Evolutionary conservation across 2,113 vertebrate genomes (phyloP), one percentile per base, ranked within the genome.

Genomic region (Malurus melanocephalus): DNA sequence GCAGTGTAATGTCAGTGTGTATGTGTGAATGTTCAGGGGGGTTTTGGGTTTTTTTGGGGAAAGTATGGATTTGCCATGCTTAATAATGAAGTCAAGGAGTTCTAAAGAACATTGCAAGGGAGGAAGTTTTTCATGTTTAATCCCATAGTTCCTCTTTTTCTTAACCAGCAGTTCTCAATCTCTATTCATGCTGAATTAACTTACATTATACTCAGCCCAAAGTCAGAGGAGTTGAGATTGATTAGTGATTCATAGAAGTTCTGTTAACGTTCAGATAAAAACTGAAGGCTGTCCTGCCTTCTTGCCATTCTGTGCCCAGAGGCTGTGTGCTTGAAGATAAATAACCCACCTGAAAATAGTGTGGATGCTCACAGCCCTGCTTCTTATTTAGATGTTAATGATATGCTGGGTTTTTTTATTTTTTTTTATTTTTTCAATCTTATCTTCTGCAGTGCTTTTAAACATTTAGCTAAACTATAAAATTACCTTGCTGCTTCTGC

Each of bases 141-240:
- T 79, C 35, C 11, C 38, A 10, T 6, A 51, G 3, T 79, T 82
- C 51, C 57, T 8, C 16, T 89, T 85, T 82, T 67, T 30, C 76
- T 85, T 43, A 49, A 4, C 56, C 46, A 48, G 32, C 28, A 59
- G 3, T 59, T 73, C 53, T 20, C 35, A 61, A 6, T 66, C 78
- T 80, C 77, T 16, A 19, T 59, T 76, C 30, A 5, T 53, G 46
- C 51, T 48, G 21, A 62, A 43, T 11, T 60, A 40, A 69, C 66
- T 78, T 79, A 59, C 6, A 1, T 73, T 66, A 32, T 20, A 11
- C 22, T 40, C 85, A 80, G 46, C 56, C 52, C 48, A 60, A 80
- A 86, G 76, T 76, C 48, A 59, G 55, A 80, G 57, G 32, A 80
- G 55, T 76, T 92, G 28, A 85, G 75, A 52, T 30, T 87, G 78